Conservation (phyloP, 2,888 invertebrate species). For the Laothoe populi region DNA sequence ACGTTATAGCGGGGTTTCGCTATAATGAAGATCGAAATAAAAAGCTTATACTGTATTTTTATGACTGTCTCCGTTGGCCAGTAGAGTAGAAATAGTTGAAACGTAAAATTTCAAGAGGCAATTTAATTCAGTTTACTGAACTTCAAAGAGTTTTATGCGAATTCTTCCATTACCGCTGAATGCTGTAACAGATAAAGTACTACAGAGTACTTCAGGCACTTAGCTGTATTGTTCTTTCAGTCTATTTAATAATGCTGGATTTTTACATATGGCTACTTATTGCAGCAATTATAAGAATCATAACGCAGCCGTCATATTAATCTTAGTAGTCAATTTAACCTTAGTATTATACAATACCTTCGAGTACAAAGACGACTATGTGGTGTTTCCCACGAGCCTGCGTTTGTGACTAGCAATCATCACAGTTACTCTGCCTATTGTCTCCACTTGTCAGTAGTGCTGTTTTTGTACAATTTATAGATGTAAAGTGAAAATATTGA, state of each 20-base stretch:
- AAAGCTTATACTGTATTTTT: neutral
- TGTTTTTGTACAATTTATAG: slow-evolving; percentile 66
- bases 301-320: neutral
- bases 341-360: neutral
- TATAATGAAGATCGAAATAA: too few species aligned
- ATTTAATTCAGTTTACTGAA: slow-evolving; percentile 22
- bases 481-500: slow-evolving; percentile 64
- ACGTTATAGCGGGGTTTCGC: neutral
- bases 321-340: slow-evolving; percentile 1
- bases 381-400: slow-evolving; percentile 39
- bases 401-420: slow-evolving; percentile 41
- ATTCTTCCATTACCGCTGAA: slow-evolving; percentile 21
- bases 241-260: slow-evolving; percentile 5
- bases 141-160: slow-evolving; percentile 16
- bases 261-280: too few species aligned
- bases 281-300: neutral
- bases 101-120: slow-evolving; percentile 14
- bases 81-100: slow-evolving; percentile 18
- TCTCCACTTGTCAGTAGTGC: slow-evolving; percentile 45
- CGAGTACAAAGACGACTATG: slow-evolving; percentile 26
- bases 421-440: slow-evolving; percentile 55
- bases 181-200: slow-evolving; percentile 14
- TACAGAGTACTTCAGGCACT: neutral
- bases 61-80: neutral
- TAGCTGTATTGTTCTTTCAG: slow-evolving; percentile 13